Conservation (phyloP, 2,113 vertebrate genomes). For the Antennarius striatus region DNA sequence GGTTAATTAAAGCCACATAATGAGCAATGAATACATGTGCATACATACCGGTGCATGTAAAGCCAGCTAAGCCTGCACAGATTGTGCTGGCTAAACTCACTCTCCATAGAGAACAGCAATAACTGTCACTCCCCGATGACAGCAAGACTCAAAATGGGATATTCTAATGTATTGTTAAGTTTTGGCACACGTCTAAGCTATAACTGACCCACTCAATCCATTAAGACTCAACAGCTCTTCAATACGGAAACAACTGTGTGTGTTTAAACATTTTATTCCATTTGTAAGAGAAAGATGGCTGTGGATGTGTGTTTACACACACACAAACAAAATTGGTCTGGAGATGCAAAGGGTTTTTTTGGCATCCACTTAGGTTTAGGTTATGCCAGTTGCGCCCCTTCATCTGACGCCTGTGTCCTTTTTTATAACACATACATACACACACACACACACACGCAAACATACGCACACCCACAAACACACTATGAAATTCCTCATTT, state of each 20-base stretch:
- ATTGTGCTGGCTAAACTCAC: not conserved
- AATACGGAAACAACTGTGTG: not conserved
- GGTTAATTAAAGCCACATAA: constrained; percentile 51
- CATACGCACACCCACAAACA: constrained; percentile 10
- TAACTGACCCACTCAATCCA: not conserved
- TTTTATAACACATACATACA: not conserved
- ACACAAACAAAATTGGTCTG: constrained; percentile 1
- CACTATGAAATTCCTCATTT: constrained; percentile 22
- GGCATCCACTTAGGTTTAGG: constrained; percentile 4
- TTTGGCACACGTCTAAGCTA: constrained; percentile 7
- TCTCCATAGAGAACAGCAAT: not conserved
- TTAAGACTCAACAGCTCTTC: not conserved
- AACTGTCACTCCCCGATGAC: not conserved
- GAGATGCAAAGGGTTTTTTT: constrained; percentile 19
- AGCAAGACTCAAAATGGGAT: not conserved
- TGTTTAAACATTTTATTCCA: no score
- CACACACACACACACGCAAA: not conserved
- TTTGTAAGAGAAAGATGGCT: not conserved
- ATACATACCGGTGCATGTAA: constrained; percentile 1
- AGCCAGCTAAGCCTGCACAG: constrained; percentile 1
- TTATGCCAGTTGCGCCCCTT: not conserved
- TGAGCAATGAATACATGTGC: constrained; percentile 31
- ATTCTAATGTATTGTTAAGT: not conserved
- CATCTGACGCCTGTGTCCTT: not conserved
- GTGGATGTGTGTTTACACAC: not conserved